Evolutionary conservation across 1,140 invertebrate genomes (phyloP).

Genomic region (Papilio polytes): DNA sequence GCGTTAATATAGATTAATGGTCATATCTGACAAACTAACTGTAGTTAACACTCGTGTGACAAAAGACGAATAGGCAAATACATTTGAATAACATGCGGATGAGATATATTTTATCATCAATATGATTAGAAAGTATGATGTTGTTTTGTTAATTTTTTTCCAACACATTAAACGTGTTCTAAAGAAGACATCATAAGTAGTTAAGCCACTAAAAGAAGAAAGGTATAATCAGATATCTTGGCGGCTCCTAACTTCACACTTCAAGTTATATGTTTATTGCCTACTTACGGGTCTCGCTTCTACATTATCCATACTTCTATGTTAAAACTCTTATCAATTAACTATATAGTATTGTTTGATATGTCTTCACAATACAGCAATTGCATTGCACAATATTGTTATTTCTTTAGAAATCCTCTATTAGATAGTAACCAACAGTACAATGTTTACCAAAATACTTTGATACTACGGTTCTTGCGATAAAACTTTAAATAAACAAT

Average conservation of each 20-base stretch:
- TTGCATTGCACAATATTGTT: background rate
- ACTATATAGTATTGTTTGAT: too few species aligned
- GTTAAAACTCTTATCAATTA: too few species aligned
- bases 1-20: background rate
- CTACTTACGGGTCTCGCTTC: too few species aligned
- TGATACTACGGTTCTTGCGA: background rate
- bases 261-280: background rate
- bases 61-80: conserved; percentile 21
- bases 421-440: background rate
- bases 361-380: too few species aligned
- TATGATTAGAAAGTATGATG: background rate
- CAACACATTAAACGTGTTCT: background rate
- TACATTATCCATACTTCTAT: too few species aligned
- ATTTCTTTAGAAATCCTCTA: background rate
- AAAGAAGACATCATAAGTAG: background rate
- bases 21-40: background rate
- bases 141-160: background rate
- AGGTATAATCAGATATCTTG: background rate
- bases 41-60: background rate
- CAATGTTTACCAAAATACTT: conserved; percentile 18
- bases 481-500: conserved; percentile 30
- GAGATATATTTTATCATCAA: conserved; percentile 29
- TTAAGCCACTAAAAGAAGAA: background rate
- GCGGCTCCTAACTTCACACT: background rate
- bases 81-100: conserved; percentile 27